Percentiles rank a stretch among this genome's conserved stretches.
Conservation (phyloP, 1,140 invertebrate species). For the Heliconius hewitsoni region DNA sequence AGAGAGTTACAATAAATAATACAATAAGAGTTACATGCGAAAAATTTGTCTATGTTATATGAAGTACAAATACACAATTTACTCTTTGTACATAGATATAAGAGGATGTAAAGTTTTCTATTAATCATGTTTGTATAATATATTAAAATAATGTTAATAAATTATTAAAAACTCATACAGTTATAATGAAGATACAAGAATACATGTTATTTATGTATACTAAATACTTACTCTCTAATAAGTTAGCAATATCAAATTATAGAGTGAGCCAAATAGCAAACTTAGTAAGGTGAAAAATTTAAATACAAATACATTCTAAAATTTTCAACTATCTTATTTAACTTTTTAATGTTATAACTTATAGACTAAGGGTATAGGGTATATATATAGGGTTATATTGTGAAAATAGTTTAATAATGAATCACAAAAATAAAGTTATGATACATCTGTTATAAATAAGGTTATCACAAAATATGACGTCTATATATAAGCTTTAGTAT, state of each 20-base stretch:
- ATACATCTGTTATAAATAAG: conserved; percentile 21
- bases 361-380: background rate
- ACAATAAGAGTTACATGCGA: too few relatives aligned
- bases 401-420: conserved; percentile 12
- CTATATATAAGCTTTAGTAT: conserved; percentile 18
- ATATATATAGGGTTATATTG: background rate
- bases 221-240: background rate
- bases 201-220: background rate
- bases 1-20: too few relatives aligned
- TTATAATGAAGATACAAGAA: too few relatives aligned
- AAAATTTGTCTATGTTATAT: too few relatives aligned
- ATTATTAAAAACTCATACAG: background rate
- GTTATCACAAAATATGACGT: conserved; percentile 12
- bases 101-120: background rate
- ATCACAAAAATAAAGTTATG: conserved; percentile 1
- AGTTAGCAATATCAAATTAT: background rate
- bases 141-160: background rate
- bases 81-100: too few relatives aligned
- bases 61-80: too few relatives aligned
- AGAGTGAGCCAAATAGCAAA: background rate
- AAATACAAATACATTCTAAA: background rate
- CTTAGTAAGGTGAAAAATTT: background rate
- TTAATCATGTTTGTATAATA: background rate
- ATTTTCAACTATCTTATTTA: background rate
- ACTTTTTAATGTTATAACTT: background rate